Base-by-base conservation (phyloP, 2,888 invertebrate genomes). In the Dione juno region DNA sequence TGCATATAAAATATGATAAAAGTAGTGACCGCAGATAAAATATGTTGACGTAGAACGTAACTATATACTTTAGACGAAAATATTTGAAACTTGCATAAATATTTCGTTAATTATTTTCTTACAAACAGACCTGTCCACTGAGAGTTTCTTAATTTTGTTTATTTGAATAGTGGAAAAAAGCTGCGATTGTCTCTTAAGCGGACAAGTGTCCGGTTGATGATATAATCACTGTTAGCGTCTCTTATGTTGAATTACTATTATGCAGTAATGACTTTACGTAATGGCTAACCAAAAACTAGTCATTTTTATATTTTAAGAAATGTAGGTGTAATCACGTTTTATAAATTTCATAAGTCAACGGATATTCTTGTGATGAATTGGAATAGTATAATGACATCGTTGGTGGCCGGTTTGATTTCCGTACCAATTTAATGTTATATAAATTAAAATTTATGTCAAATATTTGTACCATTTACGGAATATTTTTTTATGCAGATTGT, bases 171-270 rank as follows among this genome's bases (percentile, higher is more conserved):
- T 67, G n/a, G 63, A 43, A 63, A 57, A 61, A 59, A 70, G 52
- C 58, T 35, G 14, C 41, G 41, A 43, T 64, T 70, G 72, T 66
- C 65, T 35, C 72, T 65, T 45, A 45, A 54, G 50, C 48, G 53
- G 45, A 21, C 45, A 54, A 67, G 67, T 54, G 69, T 72, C 74
- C 74, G 70, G 70, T 70, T 72, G 68, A 52, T 74, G 74, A 74
- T 68, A 74, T 75, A 75, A 75, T 70, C 64, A 19, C 43, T 71
- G 48, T 66, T 70, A 67, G 43, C 63, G 65, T 68, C 70, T 68
- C 66, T 68, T 68, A 70, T 75, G 73, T 68, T 66, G 66, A 70
- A 75, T 74, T 75, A 74, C 74, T 64, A 74, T 70, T 74, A 72
- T 74, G 74, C 40, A 57, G 72, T 72, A 74, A 74, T 57, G 52